These are phyloP conservation scores for Vollenhovia emeryi DNA, from an alignment of 1,140 invertebrate genomes.

Conservation along the genomic window DNA sequence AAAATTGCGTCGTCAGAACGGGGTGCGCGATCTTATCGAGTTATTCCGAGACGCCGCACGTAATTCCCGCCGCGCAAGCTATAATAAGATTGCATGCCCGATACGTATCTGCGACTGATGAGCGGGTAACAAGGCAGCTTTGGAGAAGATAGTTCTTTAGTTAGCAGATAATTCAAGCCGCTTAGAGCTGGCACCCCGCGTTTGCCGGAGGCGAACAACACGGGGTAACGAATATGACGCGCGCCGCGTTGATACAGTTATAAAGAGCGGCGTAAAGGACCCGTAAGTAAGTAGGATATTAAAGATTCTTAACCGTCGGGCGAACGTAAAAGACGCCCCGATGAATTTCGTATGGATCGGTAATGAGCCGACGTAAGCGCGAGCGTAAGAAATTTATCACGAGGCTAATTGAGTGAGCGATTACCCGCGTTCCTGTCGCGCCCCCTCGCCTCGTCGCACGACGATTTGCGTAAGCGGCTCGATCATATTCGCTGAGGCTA, in stretches of 20 bases:
- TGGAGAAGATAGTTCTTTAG: slow-evolving; percentile 29
- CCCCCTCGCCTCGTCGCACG: background rate
- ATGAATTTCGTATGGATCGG: slow-evolving; percentile 12
- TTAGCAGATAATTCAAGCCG: slow-evolving; percentile 17
- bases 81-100: background rate
- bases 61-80: background rate
- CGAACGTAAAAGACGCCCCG: slow-evolving; percentile 3
- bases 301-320: background rate
- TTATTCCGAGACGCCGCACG: background rate
- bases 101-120: background rate
- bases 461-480: slow-evolving; percentile 51
- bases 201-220: background rate
- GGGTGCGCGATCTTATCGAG: slow-evolving; percentile 9
- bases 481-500: slow-evolving; percentile 17
- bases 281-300: slow-evolving; percentile 29
- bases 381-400: slow-evolving; percentile 19
- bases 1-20: slow-evolving; percentile 13
- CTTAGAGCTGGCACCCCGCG: background rate
- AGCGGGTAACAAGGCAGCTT: slow-evolving; percentile 16
- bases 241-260: slow-evolving; percentile 29
- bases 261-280: slow-evolving; percentile 20
- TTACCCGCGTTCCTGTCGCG: background rate
- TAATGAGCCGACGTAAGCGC: background rate
- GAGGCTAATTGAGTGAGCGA: slow-evolving; percentile 51
- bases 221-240: slow-evolving; percentile 1